Base-by-base conservation (phyloP, 2,888 invertebrate genomes). In the Drosophila demipolita region DNA sequence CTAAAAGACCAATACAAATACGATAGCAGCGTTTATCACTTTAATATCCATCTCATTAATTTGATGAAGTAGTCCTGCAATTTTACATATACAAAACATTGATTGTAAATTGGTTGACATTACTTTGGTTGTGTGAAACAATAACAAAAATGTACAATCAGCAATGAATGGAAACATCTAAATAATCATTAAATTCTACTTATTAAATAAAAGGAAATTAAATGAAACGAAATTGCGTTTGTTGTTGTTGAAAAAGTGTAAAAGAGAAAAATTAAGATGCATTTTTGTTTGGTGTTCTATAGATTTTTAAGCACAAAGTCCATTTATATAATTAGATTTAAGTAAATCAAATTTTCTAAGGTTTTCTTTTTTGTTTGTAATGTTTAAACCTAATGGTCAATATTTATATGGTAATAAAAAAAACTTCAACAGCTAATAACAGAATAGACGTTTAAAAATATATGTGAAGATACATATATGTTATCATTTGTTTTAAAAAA, bases 21-120 rank as follows among this genome's bases (percentile, higher is more conserved):
- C 84, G 88, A 79, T 80, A 71, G 76, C 80, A 65, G 76, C 80
- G 58, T 64, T 80, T 91, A 91, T 87, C 91, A 92, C 90, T 93
- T 93, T 92, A 93, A 92, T 80, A 93, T 93, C 92, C 92, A 93
- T 88, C 92, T 92, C 91, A 93, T 91, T 85, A 93, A 92, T 91
- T 92, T 93, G 91, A 92, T 91, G 91, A 92, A 91, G 91, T 91
- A 93, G 75, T 93, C 92, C 92, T 93, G 92, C 83, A 93, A 93
- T 91, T 89, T 88, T 86, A 85, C 82, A 88, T 79, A 79, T 72
- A 79, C 78, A 75, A 78, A 78, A 65, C 67, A 78, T 79, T 79
- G 76, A 75, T 65, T 75, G 69, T 77, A 75, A 81, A 77, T 75
- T 77, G 59, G 57, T 74, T 75, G 71, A 64, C 61, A 62, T 48